These are phyloP conservation scores for Mercenaria mercenaria DNA, from an alignment of 1,140 invertebrate species.

Conservation along the genomic window DNA sequence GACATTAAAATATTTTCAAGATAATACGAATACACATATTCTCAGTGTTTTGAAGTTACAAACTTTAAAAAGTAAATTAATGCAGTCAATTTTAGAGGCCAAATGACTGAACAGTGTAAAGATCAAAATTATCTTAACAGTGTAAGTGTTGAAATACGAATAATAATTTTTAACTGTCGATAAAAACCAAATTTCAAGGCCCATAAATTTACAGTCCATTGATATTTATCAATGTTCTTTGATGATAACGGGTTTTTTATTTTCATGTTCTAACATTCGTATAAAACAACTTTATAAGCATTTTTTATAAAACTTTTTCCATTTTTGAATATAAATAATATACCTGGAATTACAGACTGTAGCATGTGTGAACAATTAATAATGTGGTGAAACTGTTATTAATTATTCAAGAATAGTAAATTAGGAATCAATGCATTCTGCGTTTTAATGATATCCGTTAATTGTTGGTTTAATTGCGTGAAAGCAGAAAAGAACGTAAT, in stretches of 20 bases:
- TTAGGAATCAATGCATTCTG: not conserved
- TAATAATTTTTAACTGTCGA: not conserved
- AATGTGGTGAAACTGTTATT: not conserved
- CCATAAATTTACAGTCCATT: slow-evolving; percentile 42
- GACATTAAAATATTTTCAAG: too few relatives aligned
- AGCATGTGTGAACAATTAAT: not conserved
- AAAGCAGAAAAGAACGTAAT: not conserved
- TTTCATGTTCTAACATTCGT: not conserved
- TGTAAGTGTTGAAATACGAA: slow-evolving; percentile 37
- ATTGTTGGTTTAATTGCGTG: not conserved
- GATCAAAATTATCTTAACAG: not conserved
- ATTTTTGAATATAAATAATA: not conserved
- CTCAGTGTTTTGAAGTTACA: too few relatives aligned
- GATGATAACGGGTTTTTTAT: not conserved
- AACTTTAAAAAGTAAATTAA: too few relatives aligned
- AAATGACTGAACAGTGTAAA: not conserved
- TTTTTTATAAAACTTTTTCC: not conserved
- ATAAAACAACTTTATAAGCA: not conserved
- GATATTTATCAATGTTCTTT: slow-evolving; percentile 47
- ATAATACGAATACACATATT: too few relatives aligned
- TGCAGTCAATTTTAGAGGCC: too few relatives aligned
- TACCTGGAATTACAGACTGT: not conserved
- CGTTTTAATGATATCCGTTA: not conserved
- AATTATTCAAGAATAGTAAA: not conserved
- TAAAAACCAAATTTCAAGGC: slow-evolving; percentile 54